phyloP scores from a whole-genome alignment of 2,888 invertebrate genomes.

The Micropterix aruncella region DNA sequence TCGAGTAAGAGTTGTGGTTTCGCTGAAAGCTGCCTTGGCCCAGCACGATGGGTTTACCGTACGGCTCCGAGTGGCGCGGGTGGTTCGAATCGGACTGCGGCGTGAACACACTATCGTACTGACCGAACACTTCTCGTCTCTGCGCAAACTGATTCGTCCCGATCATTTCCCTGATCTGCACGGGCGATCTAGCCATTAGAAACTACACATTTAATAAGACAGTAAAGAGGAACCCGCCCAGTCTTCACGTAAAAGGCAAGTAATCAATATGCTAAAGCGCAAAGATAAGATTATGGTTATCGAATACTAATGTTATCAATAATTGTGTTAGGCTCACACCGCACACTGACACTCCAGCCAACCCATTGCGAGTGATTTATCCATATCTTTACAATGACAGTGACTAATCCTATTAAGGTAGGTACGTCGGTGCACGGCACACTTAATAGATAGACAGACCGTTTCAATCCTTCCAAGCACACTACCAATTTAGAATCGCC shows the following conservation, averaged over 20 bases:
- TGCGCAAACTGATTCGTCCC: slow-evolving; percentile 36
- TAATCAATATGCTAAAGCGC: background rate
- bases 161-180: slow-evolving; percentile 36
- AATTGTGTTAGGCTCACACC: slow-evolving; percentile 2
- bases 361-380: background rate
- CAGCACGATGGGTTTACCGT: slow-evolving; percentile 26
- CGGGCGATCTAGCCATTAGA: slow-evolving; percentile 27
- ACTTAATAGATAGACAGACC: no score
- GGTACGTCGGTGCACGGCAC: no score
- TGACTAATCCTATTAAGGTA: no score
- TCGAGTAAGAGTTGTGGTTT: slow-evolving; percentile 25
- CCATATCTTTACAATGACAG: no score
- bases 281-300: slow-evolving; percentile 6
- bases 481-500: no score
- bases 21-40: slow-evolving; percentile 36
- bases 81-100: slow-evolving; percentile 21
- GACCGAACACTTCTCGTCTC: slow-evolving; percentile 36
- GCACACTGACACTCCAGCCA: background rate
- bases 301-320: slow-evolving; percentile 3
- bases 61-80: slow-evolving; percentile 20
- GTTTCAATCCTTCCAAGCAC: no score
- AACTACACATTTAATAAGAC: background rate
- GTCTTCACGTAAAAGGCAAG: background rate
- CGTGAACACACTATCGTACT: slow-evolving; percentile 35
- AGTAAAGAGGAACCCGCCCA: background rate